phyloP scores from a whole-genome alignment of 2,113 vertebrate genomes.

The Hyla sarda region DNA sequence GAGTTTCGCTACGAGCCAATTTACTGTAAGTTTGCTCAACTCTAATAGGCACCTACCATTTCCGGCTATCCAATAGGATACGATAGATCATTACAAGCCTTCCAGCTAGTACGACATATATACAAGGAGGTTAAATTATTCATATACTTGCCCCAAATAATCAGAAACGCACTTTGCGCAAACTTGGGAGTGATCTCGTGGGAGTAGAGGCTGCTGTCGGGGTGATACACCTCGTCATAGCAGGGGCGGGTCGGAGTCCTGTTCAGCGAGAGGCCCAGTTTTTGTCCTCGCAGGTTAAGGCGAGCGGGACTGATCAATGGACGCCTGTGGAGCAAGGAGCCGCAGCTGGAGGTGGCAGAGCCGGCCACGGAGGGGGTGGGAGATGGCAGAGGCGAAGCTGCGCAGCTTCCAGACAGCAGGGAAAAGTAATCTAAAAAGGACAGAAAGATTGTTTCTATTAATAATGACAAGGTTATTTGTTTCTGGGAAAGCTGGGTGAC shows the following conservation, averaged over 20 bases:
- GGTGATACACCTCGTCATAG: constrained; percentile 66
- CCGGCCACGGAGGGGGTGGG: constrained; percentile 85
- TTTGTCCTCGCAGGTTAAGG: constrained; percentile 87
- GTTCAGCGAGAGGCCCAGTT: constrained; percentile 80
- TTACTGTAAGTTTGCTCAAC: no score
- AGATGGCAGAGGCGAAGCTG: constrained; percentile 83
- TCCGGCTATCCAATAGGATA: no score
- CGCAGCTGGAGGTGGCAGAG: constrained; percentile 85
- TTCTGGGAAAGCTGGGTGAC: no score
- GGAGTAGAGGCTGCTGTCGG: constrained; percentile 68
- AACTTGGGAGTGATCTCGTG: constrained; percentile 65
- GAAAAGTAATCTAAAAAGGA: constrained; percentile 88
- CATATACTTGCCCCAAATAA: neutral
- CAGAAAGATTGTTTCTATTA: neutral
- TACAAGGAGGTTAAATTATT: neutral
- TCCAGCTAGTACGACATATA: no score
- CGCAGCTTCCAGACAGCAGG: constrained; percentile 77
- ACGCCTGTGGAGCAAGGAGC: constrained; percentile 83
- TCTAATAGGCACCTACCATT: no score
- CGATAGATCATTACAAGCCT: no score
- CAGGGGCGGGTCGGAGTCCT: constrained; percentile 63
- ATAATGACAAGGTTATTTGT: no score
- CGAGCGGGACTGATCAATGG: constrained; percentile 95
- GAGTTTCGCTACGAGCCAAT: no score
- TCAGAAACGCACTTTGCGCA: constrained; percentile 20